Evolutionary conservation across 1,140 invertebrate species (phyloP), one percentile per base, ranked within the genome.

Genomic region (Drosophila dunni): DNA sequence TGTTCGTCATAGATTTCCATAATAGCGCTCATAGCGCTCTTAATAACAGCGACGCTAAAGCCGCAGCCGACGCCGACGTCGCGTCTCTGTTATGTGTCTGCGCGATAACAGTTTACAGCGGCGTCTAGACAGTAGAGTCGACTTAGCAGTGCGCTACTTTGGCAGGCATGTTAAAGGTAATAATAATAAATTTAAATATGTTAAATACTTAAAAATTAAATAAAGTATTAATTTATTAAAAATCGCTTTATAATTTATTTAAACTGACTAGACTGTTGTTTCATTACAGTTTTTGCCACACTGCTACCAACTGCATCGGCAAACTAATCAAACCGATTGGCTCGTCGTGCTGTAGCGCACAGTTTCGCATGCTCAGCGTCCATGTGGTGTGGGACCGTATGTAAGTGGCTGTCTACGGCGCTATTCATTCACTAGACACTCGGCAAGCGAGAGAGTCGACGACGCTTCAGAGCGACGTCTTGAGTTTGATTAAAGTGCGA

Each of bases 361-460:
- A 29, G 44, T 13, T 10, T 7, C 33, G 20, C 17, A 54, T 53
- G 60, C 60, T 61, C 51, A 63, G 42, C 45, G 33, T 11, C 53
- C 66, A 50, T 56, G 51, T 6, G 24, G 24, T 29, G 46, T 42
- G 29, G 36, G 33, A 46, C 42, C 34, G 53, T 36, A 56, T 61
- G 38, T 42, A 60, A 42, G 60, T 60, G 10, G 29, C 9, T 51
- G 56, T 29, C 46, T 40, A 8, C 9, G 36, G n/a, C 50, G 58
- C 53, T 64, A 74, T 70, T 77, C 75, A 74, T 70, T 77, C 75
- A 74, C 70, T 63, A 13, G 48, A 46, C 60, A 45, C 44, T 50
- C 70, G 33, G 53, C 51, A 38, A 77, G 54, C 70, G 42, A 17
- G 17, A 53, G 64, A 77, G 64, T 48, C 51, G 44, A 29, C 24